Percentiles rank a stretch among this genome's conserved stretches.
phyloP scores from a whole-genome alignment of 2,797 vertebrate species.

The Rhadinocentrus ornatus region DNA sequence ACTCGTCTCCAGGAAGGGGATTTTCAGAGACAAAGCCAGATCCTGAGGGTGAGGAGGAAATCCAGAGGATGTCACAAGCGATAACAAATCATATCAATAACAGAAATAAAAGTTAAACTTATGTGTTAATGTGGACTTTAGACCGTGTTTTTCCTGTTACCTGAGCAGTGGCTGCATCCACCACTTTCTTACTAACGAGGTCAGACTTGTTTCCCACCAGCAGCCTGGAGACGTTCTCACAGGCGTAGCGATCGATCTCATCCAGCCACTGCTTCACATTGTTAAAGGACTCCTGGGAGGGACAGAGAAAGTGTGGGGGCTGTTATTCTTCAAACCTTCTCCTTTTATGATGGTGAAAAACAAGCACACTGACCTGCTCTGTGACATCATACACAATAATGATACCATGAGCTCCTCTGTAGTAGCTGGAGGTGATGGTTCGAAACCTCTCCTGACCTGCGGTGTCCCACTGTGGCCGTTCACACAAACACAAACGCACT shows the following conservation, averaged over 20 bases:
- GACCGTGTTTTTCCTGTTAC: conserved; percentile 46
- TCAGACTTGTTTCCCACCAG: conserved; percentile 86
- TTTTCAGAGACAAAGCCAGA: conserved; percentile 77
- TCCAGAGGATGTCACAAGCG: background rate
- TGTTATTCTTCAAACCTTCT: conserved; percentile 6
- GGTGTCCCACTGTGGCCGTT: conserved; percentile 79
- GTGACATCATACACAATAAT: conserved; percentile 97
- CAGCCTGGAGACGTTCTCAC: conserved; percentile 83
- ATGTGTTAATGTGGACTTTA: no score
- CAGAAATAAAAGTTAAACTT: no score
- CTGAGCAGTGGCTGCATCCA: conserved; percentile 83
- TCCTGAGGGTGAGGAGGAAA: conserved; percentile 66
- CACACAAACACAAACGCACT: background rate
- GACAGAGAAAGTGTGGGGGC: accelerated
- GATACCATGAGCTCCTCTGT: conserved; percentile 96
- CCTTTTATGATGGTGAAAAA: background rate
- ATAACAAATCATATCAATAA: no score
- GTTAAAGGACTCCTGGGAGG: conserved; percentile 81
- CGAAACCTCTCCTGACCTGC: conserved; percentile 85
- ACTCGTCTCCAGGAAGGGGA: conserved; percentile 84
- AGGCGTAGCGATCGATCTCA: conserved; percentile 85
- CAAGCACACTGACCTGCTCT: conserved; percentile 86
- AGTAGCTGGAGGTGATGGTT: conserved; percentile 95
- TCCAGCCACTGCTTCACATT: conserved; percentile 86
- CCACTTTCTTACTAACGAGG: conserved; percentile 83